phyloP scores from a whole-genome alignment of 2,797 vertebrate species.

The Linurgus olivaceus region DNA sequence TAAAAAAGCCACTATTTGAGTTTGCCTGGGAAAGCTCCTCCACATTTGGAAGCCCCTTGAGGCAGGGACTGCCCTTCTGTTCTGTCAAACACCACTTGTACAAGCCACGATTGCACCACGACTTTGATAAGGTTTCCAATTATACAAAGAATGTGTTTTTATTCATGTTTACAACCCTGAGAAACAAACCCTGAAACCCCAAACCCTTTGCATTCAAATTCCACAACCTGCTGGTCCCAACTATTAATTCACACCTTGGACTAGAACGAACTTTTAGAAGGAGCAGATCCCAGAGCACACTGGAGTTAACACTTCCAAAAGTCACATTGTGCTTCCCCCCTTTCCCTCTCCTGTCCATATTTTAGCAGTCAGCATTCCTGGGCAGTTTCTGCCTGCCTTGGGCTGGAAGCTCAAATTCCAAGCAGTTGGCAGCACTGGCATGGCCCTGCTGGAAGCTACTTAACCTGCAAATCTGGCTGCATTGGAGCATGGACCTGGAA shows the following conservation, averaged over 20 bases:
- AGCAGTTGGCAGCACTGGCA: neutral
- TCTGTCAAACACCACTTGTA: neutral
- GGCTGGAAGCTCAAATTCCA: neutral
- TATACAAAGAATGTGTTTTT: neutral
- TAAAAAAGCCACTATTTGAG: neutral
- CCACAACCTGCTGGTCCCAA: neutral
- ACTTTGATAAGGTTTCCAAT: conserved; percentile 5
- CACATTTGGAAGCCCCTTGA: neutral
- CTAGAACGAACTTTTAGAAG: neutral
- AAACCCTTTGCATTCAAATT: neutral
- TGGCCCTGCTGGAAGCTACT: neutral
- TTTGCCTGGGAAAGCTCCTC: conserved; percentile 23
- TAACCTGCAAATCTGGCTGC: neutral
- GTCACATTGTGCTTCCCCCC: neutral
- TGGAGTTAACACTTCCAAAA: neutral
- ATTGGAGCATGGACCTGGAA: neutral
- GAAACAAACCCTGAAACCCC: conserved; percentile 6
- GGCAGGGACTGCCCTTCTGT: conserved; percentile 32
- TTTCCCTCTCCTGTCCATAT: neutral
- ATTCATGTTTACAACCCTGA: neutral
- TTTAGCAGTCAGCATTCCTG: conserved; percentile 13
- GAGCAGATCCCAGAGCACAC: neutral
- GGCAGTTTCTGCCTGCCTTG: neutral
- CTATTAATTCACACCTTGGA: neutral
- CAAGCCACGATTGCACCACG: conserved; percentile 13